Conservation (phyloP, 2,797 vertebrate species). For the Gastrophryne carolinensis region DNA sequence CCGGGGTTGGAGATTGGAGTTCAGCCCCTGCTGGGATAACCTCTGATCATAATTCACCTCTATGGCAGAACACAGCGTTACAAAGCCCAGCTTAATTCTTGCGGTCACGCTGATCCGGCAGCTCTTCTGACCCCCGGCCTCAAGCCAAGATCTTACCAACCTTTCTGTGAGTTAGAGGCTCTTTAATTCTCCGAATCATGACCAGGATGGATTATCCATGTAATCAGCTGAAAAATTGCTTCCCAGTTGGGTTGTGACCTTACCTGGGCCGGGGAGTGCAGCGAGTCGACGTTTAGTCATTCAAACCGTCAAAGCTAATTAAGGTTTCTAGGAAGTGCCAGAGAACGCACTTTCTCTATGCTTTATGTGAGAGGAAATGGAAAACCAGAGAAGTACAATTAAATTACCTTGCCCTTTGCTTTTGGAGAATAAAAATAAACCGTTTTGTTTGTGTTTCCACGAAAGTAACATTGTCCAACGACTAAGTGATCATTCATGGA, state of each 20-base stretch:
- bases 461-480: too few relatives aligned
- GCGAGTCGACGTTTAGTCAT: constrained; percentile 1
- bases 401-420: too few relatives aligned
- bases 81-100: neutral
- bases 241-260: constrained; percentile 36
- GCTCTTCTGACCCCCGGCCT: neutral
- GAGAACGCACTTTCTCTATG: neutral
- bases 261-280: constrained; percentile 1
- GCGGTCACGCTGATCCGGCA: neutral
- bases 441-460: too few relatives aligned
- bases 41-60: constrained; percentile 12
- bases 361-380: neutral
- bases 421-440: too few relatives aligned
- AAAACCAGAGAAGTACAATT: neutral
- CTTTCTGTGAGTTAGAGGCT: neutral
- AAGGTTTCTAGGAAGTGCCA: constrained; percentile 1
- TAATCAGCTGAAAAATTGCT: constrained; percentile 29
- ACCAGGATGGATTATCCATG: constrained; percentile 29
- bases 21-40: constrained; percentile 12
- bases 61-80: neutral
- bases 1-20: neutral
- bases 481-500: too few relatives aligned
- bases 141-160: constrained; percentile 10
- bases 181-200: constrained; percentile 12
- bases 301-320: constrained; percentile 31